Base-by-base conservation (phyloP, 2,888 invertebrate genomes). In the Sisyra terminalis region DNA sequence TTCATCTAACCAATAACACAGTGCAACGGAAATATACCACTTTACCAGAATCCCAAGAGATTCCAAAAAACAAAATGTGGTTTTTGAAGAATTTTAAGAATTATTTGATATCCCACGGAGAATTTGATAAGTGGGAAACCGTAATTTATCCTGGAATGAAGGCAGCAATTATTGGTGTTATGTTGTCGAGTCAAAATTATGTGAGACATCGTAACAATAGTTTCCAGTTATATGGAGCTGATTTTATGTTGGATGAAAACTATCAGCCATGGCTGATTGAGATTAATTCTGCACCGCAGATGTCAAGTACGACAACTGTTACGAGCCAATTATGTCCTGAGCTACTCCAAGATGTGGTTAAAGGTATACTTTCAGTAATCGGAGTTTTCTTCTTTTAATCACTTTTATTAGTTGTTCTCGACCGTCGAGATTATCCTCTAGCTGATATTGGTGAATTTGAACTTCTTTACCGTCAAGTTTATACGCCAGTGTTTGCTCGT, bases 51-150 rank as follows among this genome's bases (percentile, higher is more conserved):
- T 76, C 86, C 60, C 71, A 81, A 55, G 70, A 77, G 2, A 62
- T 94, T 42, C 93, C 93, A 0, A 71, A 73, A 43, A 89, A 93
- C 55, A 93, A 93, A 57, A 94, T 94, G 93, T 94, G 94, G 94
- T 88, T 89, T 52, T 78, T 81, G 57, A 71, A 84, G 56, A 73
- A 84, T 44, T 81, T 94, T 61, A 78, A 85, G 64, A 56, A 55
- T 0, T 65, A 63, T 48, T 51, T 66, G 32, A 78, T 77, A 60
- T 70, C 72, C 61, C 77, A 81, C 52, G 88, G 86, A 17, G 73
- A 80, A 52, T 73, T 71, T 46, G 75, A 80, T 47, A 73, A 78
- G 57, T 92, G 90, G 90, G 78, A 82, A 44, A 72, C 81, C 14
- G 68, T 80, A 45, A 86, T 92, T 49, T 89, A 85, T 59, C 88